Evolutionary conservation across 2,797 vertebrate species (phyloP).

Genomic region (Acanthopagrus latus): DNA sequence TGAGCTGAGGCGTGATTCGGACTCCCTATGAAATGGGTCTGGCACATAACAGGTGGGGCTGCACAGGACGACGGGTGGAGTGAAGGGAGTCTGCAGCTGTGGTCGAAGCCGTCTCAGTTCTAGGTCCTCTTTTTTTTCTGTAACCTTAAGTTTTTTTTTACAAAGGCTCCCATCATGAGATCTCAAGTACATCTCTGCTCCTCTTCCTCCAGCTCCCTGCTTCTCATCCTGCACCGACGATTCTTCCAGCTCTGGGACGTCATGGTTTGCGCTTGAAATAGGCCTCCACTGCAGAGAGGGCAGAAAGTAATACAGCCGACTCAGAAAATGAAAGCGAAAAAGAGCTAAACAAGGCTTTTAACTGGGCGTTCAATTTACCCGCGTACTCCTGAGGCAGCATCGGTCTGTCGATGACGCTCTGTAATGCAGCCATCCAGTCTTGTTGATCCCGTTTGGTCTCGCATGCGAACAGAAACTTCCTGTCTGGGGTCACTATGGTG

Average conservation of each 20-base stretch:
- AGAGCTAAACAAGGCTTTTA: too few relatives aligned
- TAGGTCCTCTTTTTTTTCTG: constrained; percentile 13
- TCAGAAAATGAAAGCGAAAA: background rate
- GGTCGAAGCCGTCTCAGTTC: constrained; percentile 12
- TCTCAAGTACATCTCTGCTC: constrained; percentile 1
- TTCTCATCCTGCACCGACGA: constrained; percentile 12
- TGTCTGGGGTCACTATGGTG: constrained; percentile 93
- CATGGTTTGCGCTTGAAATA: constrained; percentile 98
- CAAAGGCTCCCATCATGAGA: background rate
- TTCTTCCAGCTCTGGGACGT: constrained; percentile 3
- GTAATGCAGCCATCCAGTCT: constrained; percentile 91
- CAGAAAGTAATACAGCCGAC: constrained; percentile 1
- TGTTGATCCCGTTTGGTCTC: constrained; percentile 90
- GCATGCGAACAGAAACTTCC: constrained; percentile 94
- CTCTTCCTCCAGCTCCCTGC: background rate
- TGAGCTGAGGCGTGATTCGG: constrained; percentile 15
- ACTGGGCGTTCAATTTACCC: constrained; percentile 79
- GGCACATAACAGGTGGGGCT: constrained; percentile 18
- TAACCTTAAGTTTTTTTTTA: constrained; percentile 14
- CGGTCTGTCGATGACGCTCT: constrained; percentile 89
- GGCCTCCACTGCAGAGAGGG: constrained; percentile 91
- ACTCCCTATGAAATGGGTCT: constrained; percentile 11
- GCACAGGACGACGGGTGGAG: constrained; percentile 1
- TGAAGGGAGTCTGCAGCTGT: background rate
- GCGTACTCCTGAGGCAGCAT: constrained; percentile 98